Conservation (phyloP, 2,797 vertebrate species). For the Ciconia nigra region DNA sequence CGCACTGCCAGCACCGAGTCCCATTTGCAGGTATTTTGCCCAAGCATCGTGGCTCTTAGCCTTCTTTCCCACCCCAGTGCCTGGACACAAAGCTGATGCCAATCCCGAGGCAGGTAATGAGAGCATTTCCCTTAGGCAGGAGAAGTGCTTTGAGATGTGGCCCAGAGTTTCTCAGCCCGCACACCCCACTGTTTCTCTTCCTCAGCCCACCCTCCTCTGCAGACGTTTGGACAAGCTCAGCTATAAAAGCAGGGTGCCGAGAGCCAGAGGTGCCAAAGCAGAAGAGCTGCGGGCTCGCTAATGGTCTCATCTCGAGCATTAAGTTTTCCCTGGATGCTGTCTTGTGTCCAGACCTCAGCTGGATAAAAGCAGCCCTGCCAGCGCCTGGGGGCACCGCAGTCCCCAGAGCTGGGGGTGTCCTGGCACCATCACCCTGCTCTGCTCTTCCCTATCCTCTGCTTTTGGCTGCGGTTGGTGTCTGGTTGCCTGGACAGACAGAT, state of each 20-base stretch:
- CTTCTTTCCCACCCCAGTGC: background rate
- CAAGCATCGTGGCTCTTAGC: background rate
- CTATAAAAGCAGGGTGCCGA: background rate
- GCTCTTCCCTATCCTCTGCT: background rate
- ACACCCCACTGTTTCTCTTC: background rate
- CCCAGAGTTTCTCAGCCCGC: background rate
- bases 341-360: background rate
- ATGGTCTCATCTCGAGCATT: background rate
- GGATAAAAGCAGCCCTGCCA: background rate
- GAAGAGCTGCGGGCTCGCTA: background rate
- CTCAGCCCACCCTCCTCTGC: background rate
- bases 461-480: background rate
- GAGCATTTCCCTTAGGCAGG: background rate
- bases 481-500: background rate
- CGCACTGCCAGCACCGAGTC: fast-evolving
- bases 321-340: background rate
- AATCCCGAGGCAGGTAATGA: background rate
- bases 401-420: background rate
- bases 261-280: background rate
- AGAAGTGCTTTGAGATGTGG: background rate
- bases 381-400: background rate
- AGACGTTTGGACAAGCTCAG: background rate
- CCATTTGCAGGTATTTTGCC: background rate
- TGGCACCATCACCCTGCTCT: background rate
- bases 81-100: background rate